A percentile compares a stretch with the other conserved stretches of the same genome.
Conservation (phyloP, 2,113 vertebrate genomes). For the Phalacrocorax pelagicus region DNA sequence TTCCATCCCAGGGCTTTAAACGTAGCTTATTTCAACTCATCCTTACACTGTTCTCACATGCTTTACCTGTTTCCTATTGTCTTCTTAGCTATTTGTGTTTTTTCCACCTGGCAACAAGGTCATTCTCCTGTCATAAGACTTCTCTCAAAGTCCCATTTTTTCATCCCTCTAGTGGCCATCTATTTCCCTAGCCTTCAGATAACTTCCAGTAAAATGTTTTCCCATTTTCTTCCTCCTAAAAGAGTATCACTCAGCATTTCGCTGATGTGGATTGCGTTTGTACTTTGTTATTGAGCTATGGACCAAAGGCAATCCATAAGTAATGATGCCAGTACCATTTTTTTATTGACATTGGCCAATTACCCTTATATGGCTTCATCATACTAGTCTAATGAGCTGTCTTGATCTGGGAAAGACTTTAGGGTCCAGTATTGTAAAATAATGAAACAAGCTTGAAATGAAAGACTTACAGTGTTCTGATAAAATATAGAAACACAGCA, state of each 20-base stretch:
- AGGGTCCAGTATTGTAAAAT: background rate
- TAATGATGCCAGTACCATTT: background rate
- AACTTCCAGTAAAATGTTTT: background rate
- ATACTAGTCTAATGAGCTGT: background rate
- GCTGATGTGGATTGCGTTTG: background rate
- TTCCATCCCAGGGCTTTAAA: background rate
- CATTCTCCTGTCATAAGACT: background rate
- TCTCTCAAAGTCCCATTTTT: background rate
- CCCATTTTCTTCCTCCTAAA: background rate
- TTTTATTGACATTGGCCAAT: background rate
- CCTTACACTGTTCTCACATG: background rate
- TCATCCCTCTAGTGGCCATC: background rate
- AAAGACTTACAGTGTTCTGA: background rate
- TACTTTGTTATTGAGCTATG: background rate
- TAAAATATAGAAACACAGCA: background rate
- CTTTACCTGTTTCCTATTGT: background rate
- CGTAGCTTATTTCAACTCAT: background rate
- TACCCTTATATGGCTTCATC: background rate
- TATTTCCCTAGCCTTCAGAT: background rate
- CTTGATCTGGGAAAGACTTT: background rate
- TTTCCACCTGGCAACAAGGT: background rate
- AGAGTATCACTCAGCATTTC: background rate
- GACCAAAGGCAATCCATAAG: background rate
- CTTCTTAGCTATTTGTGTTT: background rate
- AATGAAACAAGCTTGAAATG: background rate